These are phyloP conservation scores for Prenolepis imparis DNA, from an alignment of 2,888 invertebrate genomes.

Conservation along the genomic window DNA sequence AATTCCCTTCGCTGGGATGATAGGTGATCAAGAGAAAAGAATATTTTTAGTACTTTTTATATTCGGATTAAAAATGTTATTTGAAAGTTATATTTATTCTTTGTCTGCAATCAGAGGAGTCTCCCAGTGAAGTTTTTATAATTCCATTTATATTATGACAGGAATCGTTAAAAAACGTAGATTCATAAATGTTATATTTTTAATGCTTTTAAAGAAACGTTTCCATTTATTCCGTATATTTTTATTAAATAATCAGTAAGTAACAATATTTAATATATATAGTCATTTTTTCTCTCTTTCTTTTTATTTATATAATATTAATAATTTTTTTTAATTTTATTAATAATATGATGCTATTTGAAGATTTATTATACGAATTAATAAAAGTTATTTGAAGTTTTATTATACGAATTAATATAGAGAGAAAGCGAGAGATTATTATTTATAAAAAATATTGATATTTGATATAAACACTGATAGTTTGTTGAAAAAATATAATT, in stretches of 20 bases:
- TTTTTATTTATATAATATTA: neutral
- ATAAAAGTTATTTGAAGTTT: neutral
- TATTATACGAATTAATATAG: neutral
- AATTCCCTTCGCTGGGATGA: slow-evolving; percentile 8
- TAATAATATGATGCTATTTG: neutral
- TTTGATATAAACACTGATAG: neutral
- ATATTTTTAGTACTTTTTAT: slow-evolving; percentile 36
- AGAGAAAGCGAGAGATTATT: neutral
- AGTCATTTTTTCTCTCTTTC: neutral
- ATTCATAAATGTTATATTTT: slow-evolving; percentile 22
- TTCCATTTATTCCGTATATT: slow-evolving; percentile 10
- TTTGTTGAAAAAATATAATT: neutral
- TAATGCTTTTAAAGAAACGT: neutral
- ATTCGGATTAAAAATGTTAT: slow-evolving; percentile 46
- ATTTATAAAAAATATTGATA: neutral
- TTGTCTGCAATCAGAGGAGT: slow-evolving; percentile 19
- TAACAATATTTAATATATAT: neutral
- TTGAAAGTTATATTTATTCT: slow-evolving; percentile 21
- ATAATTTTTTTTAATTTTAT: neutral
- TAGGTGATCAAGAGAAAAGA: slow-evolving; percentile 38
- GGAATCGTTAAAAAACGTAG: slow-evolving; percentile 1
- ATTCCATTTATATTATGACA: slow-evolving; percentile 31
- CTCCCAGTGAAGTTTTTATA: slow-evolving; percentile 4
- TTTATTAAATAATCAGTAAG: neutral
- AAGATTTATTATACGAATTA: no score